Evolutionary conservation across 2,797 vertebrate species (phyloP), one percentile per base, ranked within the genome.

Genomic region (Notolepis coatsorum): DNA sequence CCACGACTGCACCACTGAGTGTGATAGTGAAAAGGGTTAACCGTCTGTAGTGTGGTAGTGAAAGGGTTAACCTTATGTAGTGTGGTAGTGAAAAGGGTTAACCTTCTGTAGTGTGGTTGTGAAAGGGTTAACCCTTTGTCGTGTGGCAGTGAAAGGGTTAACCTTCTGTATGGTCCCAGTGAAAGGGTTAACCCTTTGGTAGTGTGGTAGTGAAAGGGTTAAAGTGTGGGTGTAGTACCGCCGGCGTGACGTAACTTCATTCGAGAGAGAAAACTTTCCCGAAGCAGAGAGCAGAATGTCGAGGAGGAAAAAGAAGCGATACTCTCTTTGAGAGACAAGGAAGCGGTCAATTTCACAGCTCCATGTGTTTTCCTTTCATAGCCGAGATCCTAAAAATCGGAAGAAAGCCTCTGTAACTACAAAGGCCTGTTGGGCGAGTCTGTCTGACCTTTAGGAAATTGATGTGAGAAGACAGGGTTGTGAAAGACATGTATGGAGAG

Each of bases 381-480:
- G 27, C 65, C 35, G 6, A 10, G 8, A 48, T 54, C 42, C 27
- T 35, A 51, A 53, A n/a, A 23, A 65, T 69, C 65, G 79, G 69
- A 83, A 38, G 24, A 71, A 77, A 65, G 67, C 6, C 9, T 47
- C 24, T 55, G 24, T 31, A 28, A 71, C 65, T 55, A 28, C 2
- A 54, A 9, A 61, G 24, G 53, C 15, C 5, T 31, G 18, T 20
- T 3, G n/a, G n/a, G n/a, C n/a, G n/a, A 31, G 31, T 76, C 74
- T 18, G 2, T 1, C 48, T 83, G 79, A 83, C 81, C 78, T 84
- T 80, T 77, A 71, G 33, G 45, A 71, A 68, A 73, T 21, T 25
- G 41, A 70, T 65, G 47, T 55, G 28, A 52, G 42, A 15, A 35
- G 33, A 51, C 28, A 65, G 68, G 65, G 58, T 55, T 45, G 56